These are phyloP conservation scores for Beris morrisii DNA, from an alignment of 2,888 invertebrate species.

Conservation along the genomic window DNA sequence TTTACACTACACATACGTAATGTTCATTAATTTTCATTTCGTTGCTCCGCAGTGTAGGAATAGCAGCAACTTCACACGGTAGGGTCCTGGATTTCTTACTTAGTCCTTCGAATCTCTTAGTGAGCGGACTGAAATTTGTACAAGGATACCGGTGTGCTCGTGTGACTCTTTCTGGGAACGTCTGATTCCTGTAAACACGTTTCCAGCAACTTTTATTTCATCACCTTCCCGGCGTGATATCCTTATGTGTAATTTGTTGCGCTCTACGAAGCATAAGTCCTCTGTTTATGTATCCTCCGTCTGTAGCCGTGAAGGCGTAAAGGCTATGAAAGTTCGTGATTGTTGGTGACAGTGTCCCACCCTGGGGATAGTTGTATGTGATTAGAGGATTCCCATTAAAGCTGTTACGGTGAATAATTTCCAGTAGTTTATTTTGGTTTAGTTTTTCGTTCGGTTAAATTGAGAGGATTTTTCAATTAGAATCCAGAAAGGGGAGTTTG, in stretches of 20 bases:
- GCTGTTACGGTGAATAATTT: conserved; percentile 17
- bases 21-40: conserved; percentile 27
- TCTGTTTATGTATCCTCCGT: conserved; percentile 28
- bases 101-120: background rate
- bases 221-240: conserved; percentile 31
- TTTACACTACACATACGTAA: background rate
- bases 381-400: conserved; percentile 15
- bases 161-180: background rate
- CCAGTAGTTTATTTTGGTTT: conserved; percentile 22
- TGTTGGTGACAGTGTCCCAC: conserved; percentile 29
- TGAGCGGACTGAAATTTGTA: background rate
- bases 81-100: conserved; percentile 13
- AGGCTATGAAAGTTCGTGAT: conserved; percentile 26
- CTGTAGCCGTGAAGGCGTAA: conserved; percentile 31
- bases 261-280: conserved; percentile 31
- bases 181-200: conserved; percentile 27
- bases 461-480: too few relatives aligned
- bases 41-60: background rate
- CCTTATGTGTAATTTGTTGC: conserved; percentile 33
- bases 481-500: too few relatives aligned
- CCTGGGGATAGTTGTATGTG: conserved; percentile 24
- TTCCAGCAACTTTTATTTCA: conserved; percentile 30
- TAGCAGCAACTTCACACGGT: conserved; percentile 5
- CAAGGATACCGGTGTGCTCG: background rate
- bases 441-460: background rate